Evolutionary conservation across 2,797 vertebrate genomes (phyloP).

Genomic region (Scarus forsteni): DNA sequence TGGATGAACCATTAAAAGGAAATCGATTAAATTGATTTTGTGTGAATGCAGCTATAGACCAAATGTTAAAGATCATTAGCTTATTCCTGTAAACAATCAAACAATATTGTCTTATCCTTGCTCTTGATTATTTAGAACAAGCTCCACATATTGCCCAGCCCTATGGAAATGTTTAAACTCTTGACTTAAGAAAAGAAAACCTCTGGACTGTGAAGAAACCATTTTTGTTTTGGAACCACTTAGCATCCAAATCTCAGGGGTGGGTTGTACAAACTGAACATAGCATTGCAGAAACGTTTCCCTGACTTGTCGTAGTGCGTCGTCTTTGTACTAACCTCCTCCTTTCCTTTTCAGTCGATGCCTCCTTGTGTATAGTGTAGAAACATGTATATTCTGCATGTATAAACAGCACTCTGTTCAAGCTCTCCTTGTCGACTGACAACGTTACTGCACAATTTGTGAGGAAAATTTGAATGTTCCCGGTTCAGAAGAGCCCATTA

Average conservation of each 20-base stretch:
- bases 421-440: conserved; percentile 63
- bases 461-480: conserved; percentile 47
- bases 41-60: no score
- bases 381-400: conserved; percentile 78
- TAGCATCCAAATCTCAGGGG: conserved; percentile 69
- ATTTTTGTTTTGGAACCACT: conserved; percentile 56
- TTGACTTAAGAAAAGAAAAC: conserved; percentile 12
- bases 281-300: conserved; percentile 42
- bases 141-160: no score
- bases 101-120: no score
- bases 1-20: no score
- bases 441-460: conserved; percentile 65
- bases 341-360: conserved; percentile 33
- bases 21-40: no score
- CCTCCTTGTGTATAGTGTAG: conserved; percentile 77
- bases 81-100: no score
- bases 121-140: no score
- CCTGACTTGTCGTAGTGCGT: conserved; percentile 64
- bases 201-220: conserved; percentile 18
- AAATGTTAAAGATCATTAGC: no score
- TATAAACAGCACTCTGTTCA: conserved; percentile 68
- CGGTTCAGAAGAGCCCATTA: conserved; percentile 41
- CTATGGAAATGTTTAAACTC: no score
- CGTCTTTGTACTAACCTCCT: conserved; percentile 72
- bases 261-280: conserved; percentile 67